Base-by-base conservation (phyloP, 2,888 invertebrate species). In the Resseliella maxima region DNA sequence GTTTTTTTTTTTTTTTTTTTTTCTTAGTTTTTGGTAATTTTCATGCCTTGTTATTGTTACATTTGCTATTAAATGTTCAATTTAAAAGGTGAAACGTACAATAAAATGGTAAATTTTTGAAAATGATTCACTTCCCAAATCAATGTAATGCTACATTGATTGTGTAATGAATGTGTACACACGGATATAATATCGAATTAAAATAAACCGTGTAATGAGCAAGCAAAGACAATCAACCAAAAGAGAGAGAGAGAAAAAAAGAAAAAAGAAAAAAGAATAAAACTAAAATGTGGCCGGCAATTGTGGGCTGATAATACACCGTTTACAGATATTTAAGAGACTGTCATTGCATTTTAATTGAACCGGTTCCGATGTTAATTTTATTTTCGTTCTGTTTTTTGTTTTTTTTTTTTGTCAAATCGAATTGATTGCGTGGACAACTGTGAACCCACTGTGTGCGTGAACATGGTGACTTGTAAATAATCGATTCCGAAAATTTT, bases 81-180 rank as follows among this genome's bases (percentile, higher is more conserved):
- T 6, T 24, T 24, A 24, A 59, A 59, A 59, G n/a, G 24, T 59
- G 59, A 59, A n/a, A 59, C 18, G 24, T 5, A 59, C 24, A 59
- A 59, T 24, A 59, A 59, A 59, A 59, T 18, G 59, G 24, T 24
- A 59, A n/a, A 59, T 59, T 59, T 59, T 59, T 59, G 59, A 10
- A 59, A 59, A 59, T 59, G 5, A 59, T 72, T 72, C 72, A 72
- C 72, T 72, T 72, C 72, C 72, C 72, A 72, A 72, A 72, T 72
- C 35, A 15, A 72, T 31, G 72, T 31, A 72, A 72, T 72, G 27
- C 12, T 72, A 5, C 59, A 41, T 41, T 18, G 59, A 59, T 59
- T 59, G 59, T 59, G 24, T 59, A 59, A 59, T 72, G 72, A 72
- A 72, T 72, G 3, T 31, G 12, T 41, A 41, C n/a, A n/a, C 59